Conservation (phyloP, 2,797 vertebrate genomes). For the Erpetoichthys calabaricus region DNA sequence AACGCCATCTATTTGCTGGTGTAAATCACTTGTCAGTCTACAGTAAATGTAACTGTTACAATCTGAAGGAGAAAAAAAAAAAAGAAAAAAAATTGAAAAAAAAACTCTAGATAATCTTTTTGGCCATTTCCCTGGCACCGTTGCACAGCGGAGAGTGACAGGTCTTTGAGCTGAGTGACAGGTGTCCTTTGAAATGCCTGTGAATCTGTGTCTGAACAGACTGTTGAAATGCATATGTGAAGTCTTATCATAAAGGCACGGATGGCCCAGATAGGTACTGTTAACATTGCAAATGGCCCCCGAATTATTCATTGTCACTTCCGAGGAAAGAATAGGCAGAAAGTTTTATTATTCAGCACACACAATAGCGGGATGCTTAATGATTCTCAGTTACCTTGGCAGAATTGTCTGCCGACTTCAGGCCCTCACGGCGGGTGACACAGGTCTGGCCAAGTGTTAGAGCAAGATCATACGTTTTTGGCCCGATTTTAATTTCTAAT, state of each 20-base stretch:
- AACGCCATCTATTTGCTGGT: constrained; percentile 71
- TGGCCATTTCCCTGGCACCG: constrained; percentile 77
- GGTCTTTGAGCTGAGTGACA: constrained; percentile 97
- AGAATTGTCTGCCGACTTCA: constrained; percentile 86
- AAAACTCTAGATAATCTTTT: constrained; percentile 95
- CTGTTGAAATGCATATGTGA: constrained; percentile 99
- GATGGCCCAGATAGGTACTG: constrained; percentile 98
- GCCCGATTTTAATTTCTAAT: constrained; percentile 99
- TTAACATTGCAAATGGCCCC: constrained; percentile 99
- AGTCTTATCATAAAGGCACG: constrained; percentile 97
- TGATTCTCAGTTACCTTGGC: constrained; percentile 95
- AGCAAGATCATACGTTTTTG: constrained; percentile 95
- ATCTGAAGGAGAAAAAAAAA: constrained; percentile 52
- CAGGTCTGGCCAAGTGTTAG: constrained; percentile 99
- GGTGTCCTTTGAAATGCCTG: constrained; percentile 98
- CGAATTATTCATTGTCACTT: constrained; percentile 99
- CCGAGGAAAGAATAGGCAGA: constrained; percentile 67
- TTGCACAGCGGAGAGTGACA: constrained; percentile 83
- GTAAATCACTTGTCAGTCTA: constrained; percentile 96
- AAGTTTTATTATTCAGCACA: constrained; percentile 98
- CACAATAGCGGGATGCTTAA: constrained; percentile 97
- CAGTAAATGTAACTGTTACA: constrained; percentile 77
- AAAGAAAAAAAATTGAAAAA: constrained; percentile 41
- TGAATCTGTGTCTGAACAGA: constrained; percentile 87
- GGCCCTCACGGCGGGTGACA: constrained; percentile 86